These are phyloP conservation scores for Shargacucullia verbasci DNA, from an alignment of 2,888 invertebrate species.

Conservation along the genomic window DNA sequence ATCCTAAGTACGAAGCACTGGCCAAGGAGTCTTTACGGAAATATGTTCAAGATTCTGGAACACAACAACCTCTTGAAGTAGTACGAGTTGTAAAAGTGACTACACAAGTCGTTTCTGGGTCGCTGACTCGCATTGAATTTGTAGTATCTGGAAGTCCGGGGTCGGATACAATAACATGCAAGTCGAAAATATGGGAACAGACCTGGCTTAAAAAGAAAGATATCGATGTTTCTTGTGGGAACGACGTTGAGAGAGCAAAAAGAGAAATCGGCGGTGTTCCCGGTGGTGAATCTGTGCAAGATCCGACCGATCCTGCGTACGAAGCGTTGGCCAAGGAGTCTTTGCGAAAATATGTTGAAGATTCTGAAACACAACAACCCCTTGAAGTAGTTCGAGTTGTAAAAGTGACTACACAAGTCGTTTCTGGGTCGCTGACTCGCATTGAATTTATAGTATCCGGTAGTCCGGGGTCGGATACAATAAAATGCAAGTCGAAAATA, in stretches of 20 bases:
- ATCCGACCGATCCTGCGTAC: slow-evolving; percentile 54
- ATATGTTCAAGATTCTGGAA: slow-evolving; percentile 37
- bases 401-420: slow-evolving; percentile 49
- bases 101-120: slow-evolving; percentile 56
- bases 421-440: slow-evolving; percentile 42
- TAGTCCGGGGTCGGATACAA: neutral
- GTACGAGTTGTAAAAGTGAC: slow-evolving; percentile 42
- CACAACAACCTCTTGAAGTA: slow-evolving; percentile 29
- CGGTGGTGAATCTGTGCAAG: slow-evolving; percentile 1
- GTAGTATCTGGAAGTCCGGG: slow-evolving; percentile 10
- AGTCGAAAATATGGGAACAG: slow-evolving; percentile 54
- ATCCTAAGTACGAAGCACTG: slow-evolving; percentile 45
- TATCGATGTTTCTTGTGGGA: slow-evolving; percentile 35
- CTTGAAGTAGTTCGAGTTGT: slow-evolving; percentile 39
- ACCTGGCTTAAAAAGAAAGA: slow-evolving; percentile 42
- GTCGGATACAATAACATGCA: slow-evolving; percentile 28
- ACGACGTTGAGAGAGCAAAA: slow-evolving; percentile 15
- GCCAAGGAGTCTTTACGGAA: slow-evolving; percentile 57
- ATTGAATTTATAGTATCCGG: slow-evolving; percentile 51
- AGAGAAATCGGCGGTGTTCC: slow-evolving; percentile 2
- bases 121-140: slow-evolving; percentile 46
- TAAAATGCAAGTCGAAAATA: slow-evolving; percentile 39
- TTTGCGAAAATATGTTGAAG: slow-evolving; percentile 52
- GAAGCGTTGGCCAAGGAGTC: slow-evolving; percentile 58
- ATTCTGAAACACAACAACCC: slow-evolving; percentile 15